Evolutionary conservation across 2,113 vertebrate genomes (phyloP).

Genomic region (Prinia subflava): DNA sequence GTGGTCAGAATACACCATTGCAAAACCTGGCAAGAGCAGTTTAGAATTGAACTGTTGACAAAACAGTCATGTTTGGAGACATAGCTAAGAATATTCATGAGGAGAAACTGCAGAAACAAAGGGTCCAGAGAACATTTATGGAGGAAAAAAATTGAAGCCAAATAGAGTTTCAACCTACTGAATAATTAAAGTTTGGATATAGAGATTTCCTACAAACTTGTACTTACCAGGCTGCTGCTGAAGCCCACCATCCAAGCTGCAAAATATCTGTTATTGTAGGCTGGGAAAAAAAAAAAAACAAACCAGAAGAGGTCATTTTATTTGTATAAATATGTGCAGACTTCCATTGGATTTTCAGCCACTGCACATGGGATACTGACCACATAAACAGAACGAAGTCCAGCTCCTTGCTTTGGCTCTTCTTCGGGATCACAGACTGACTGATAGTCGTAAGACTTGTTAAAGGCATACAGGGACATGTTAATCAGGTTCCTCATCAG

Average conservation of each 20-base stretch:
- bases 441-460: conserved; percentile 97
- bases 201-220: not conserved
- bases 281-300: conserved; percentile 53
- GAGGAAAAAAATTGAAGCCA: not conserved
- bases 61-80: not conserved
- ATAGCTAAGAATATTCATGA: not conserved
- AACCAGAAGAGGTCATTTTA: not conserved
- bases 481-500: conserved; percentile 91
- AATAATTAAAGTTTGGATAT: not conserved
- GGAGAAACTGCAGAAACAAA: not conserved
- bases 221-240: conserved; percentile 92
- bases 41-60: not conserved
- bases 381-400: conserved; percentile 86
- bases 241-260: conserved; percentile 96
- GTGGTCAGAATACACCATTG: not conserved
- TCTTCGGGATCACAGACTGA: conserved; percentile 92
- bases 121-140: not conserved
- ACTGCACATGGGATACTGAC: conserved; percentile 69
- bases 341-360: not conserved
- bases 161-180: not conserved
- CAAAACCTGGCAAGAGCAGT: not conserved
- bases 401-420: conserved; percentile 89
- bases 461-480: conserved; percentile 89
- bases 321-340: not conserved
- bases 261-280: conserved; percentile 92